These are phyloP conservation scores for Tenrec ecaudatus DNA, from an alignment of 2,113 vertebrate species.

Conservation along the genomic window DNA sequence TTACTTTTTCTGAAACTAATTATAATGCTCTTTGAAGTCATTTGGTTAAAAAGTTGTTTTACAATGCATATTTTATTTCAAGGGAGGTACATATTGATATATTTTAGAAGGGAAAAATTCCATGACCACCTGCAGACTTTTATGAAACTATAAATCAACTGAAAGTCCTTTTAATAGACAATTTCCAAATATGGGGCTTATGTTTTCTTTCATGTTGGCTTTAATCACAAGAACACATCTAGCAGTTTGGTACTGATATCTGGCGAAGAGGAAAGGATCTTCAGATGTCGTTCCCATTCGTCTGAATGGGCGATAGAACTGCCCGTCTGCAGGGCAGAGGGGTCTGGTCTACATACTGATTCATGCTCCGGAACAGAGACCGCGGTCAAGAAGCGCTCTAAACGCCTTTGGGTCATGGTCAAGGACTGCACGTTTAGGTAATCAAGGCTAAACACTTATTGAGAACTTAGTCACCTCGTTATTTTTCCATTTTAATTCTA, in stretches of 20 bases:
- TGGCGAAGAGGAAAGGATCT: background rate
- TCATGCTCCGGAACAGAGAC: conserved; percentile 29
- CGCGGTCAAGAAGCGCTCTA: background rate
- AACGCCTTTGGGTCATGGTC: background rate
- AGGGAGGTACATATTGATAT: background rate
- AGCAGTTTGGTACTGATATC: background rate
- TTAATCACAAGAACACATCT: conserved; percentile 6
- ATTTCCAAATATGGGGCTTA: background rate
- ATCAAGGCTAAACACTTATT: background rate
- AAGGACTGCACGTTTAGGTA: background rate
- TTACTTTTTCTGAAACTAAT: conserved; percentile 5
- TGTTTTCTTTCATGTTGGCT: background rate
- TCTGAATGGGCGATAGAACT: conserved; percentile 23
- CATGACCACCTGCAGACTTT: background rate
- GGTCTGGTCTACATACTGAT: background rate
- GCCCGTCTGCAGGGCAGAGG: conserved; percentile 19
- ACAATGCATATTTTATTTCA: background rate
- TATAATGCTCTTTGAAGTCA: background rate
- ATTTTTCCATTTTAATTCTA: background rate
- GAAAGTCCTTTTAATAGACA: background rate
- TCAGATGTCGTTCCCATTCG: background rate
- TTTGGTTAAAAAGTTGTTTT: background rate
- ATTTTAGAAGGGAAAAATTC: background rate
- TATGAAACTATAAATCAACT: conserved; percentile 1
- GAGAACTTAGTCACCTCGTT: background rate